Percentiles rank a stretch among this genome's conserved stretches.
Evolutionary conservation across 2,797 vertebrate genomes (phyloP).

Genomic region (Galago senegalensis): DNA sequence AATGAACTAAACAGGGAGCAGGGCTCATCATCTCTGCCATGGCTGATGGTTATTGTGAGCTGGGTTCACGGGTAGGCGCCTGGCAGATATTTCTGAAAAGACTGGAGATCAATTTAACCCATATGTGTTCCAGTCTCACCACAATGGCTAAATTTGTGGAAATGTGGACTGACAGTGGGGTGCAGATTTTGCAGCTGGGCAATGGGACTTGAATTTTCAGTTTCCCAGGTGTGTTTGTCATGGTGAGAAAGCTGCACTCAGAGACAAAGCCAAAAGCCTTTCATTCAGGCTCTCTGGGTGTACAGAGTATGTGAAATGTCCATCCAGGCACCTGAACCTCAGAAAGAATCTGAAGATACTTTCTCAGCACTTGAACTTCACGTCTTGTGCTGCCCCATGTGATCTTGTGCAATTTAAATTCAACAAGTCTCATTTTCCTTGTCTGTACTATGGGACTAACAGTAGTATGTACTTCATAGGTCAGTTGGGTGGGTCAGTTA

Average conservation of each 20-base stretch:
- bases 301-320: not conserved
- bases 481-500: not conserved
- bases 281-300: too few species aligned
- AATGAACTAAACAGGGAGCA: too few species aligned
- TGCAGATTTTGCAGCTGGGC: not conserved
- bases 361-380: too few species aligned
- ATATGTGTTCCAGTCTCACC: not conserved
- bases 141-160: not conserved
- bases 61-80: accelerated
- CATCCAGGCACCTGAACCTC: not conserved
- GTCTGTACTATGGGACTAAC: not conserved
- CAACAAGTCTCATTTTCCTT: not conserved
- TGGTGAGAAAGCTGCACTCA: not conserved
- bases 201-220: not conserved
- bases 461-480: too few species aligned
- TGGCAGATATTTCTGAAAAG: not conserved
- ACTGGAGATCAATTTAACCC: too few species aligned
- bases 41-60: too few species aligned
- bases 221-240: not conserved
- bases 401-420: not conserved
- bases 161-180: not conserved
- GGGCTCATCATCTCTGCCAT: not conserved
- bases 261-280: not conserved
- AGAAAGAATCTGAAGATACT: too few species aligned
- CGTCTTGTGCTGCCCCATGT: not conserved